A percentile compares a stretch with the other conserved stretches of the same genome.
phyloP scores from a whole-genome alignment of 1,140 invertebrate species.

The Cotesia glomerata region DNA sequence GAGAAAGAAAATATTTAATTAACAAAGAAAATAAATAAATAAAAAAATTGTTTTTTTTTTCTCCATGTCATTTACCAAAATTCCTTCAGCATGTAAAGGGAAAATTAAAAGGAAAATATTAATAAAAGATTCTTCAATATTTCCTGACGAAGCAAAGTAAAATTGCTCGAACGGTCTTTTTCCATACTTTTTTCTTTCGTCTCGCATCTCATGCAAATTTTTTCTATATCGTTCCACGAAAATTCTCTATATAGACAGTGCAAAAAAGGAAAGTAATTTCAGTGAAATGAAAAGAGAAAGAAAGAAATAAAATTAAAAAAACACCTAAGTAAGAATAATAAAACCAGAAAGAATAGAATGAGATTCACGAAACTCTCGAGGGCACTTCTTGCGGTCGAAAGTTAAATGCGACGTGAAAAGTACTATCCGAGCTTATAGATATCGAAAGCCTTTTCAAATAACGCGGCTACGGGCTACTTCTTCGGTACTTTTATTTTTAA shows the following conservation, averaged over 20 bases:
- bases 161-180: constrained; percentile 11
- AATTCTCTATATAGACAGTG: neutral
- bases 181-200: neutral
- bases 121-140: neutral
- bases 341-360: neutral
- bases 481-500: neutral
- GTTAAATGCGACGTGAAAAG: constrained; percentile 7
- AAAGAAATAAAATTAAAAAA: neutral
- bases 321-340: neutral
- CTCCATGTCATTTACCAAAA: neutral
- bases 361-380: constrained; percentile 4
- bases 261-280: constrained; percentile 8
- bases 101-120: neutral
- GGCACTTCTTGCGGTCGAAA: constrained; percentile 14
- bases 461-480: neutral
- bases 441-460: constrained; percentile 7
- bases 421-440: neutral
- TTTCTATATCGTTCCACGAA: neutral
- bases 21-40: neutral
- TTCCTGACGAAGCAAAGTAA: constrained; percentile 6
- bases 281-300: constrained; percentile 1
- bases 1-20: neutral
- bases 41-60: neutral
- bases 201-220: constrained; percentile 11
- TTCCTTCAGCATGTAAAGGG: neutral